Evolutionary conservation across 2,888 invertebrate species (phyloP).

Genomic region (Cerastis rubricosa): DNA sequence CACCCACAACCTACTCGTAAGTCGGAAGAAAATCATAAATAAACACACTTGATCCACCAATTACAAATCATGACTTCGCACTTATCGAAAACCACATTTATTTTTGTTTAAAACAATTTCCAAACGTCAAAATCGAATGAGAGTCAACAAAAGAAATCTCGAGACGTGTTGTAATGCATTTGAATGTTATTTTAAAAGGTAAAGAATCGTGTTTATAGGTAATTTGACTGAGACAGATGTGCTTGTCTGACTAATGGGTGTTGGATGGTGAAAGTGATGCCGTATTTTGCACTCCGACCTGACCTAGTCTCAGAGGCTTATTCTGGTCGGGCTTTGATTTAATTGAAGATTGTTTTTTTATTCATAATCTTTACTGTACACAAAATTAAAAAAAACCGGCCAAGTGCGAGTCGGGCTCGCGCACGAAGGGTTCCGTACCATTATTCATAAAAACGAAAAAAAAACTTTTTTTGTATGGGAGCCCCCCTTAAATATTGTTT

Average conservation of each 20-base stretch:
- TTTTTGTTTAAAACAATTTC: conserved; percentile 46
- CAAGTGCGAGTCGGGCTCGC: no score
- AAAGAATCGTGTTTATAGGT: conserved; percentile 82
- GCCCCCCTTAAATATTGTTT: no score
- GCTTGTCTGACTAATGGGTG: conserved; percentile 82
- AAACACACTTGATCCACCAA: conserved; percentile 27
- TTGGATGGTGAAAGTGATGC: conserved; percentile 83
- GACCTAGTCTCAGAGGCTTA: conserved; percentile 61
- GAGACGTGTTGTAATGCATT: conserved; percentile 54
- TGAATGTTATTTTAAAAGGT: conserved; percentile 73
- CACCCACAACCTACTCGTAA: background rate
- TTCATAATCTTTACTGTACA: no score
- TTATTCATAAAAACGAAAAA: no score
- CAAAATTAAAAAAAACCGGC: no score
- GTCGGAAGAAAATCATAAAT: conserved; percentile 6
- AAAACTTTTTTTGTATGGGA: no score
- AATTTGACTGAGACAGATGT: conserved; percentile 86
- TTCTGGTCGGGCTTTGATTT: conserved; percentile 46
- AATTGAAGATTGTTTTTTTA: background rate
- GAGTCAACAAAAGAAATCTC: conserved; percentile 67
- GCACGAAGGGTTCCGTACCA: no score
- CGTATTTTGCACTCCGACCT: conserved; percentile 84
- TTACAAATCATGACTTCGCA: conserved; percentile 58
- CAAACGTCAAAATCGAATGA: conserved; percentile 25
- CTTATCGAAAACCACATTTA: conserved; percentile 18